Evolutionary conservation across 1,140 invertebrate genomes (phyloP).

Genomic region (Bombus turneri): DNA sequence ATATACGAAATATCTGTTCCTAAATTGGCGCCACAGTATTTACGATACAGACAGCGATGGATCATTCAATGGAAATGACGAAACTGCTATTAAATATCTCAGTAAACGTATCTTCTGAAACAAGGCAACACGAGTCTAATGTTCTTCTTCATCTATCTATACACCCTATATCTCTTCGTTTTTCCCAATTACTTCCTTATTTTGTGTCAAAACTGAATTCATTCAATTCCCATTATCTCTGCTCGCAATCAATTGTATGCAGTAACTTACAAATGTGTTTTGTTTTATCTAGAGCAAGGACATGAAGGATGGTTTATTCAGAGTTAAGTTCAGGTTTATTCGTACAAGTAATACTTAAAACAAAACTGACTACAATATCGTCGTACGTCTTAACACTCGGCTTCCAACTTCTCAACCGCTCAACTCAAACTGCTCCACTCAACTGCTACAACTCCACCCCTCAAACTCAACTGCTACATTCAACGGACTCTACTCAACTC

Average conservation of each 20-base stretch:
- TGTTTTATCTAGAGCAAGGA: too few relatives aligned
- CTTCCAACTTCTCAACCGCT: too few relatives aligned
- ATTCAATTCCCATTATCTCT: not conserved
- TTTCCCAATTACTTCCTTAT: not conserved
- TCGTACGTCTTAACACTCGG: too few relatives aligned
- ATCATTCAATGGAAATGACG: not conserved
- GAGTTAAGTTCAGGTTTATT: too few relatives aligned
- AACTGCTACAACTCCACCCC: too few relatives aligned
- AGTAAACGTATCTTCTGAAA: not conserved
- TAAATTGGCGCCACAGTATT: not conserved
- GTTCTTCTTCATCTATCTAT: not conserved
- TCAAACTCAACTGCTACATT: too few relatives aligned
- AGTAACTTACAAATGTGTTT: too few relatives aligned
- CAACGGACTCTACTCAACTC: too few relatives aligned
- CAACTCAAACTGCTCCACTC: too few relatives aligned
- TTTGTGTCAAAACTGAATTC: not conserved
- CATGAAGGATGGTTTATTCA: too few relatives aligned
- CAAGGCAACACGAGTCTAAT: not conserved
- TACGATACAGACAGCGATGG: not conserved
- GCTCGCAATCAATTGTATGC: not conserved
- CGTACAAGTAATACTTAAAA: too few relatives aligned
- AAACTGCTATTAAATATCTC: not conserved
- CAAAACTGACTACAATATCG: too few relatives aligned
- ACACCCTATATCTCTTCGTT: not conserved
- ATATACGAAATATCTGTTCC: not conserved